These are phyloP conservation scores for Hycleus phaleratus DNA, from an alignment of 1,140 invertebrate genomes.

Conservation along the genomic window DNA sequence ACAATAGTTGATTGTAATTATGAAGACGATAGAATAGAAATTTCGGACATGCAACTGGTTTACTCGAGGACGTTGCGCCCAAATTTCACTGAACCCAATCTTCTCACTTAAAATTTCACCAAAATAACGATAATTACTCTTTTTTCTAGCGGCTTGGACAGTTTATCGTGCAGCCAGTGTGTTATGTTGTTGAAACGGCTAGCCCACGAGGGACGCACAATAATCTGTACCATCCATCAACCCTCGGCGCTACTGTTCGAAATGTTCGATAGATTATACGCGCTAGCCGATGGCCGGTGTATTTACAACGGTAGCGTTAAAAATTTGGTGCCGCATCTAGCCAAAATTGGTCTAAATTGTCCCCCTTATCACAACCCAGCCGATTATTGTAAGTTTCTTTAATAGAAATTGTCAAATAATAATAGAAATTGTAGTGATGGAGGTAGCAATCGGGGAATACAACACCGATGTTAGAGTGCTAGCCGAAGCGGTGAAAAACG, in stretches of 20 bases:
- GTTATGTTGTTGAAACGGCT: constrained; percentile 72
- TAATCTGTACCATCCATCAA: constrained; percentile 95
- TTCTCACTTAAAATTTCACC: background rate
- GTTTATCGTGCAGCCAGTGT: constrained; percentile 82
- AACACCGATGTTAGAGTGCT: constrained; percentile 49
- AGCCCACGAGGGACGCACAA: constrained; percentile 78
- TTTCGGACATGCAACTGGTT: no score
- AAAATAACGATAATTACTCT: no score
- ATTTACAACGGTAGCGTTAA: constrained; percentile 75
- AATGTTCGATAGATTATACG: constrained; percentile 91
- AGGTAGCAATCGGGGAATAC: constrained; percentile 71
- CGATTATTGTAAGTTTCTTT: constrained; percentile 72
- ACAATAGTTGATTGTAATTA: no score
- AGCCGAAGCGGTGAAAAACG: constrained; percentile 35
- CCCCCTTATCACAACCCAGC: constrained; percentile 94
- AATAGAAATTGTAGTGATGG: constrained; percentile 60
- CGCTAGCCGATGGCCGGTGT: constrained; percentile 79
- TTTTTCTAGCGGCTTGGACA: constrained; percentile 77
- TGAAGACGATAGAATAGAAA: no score
- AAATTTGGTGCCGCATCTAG: constrained; percentile 75
- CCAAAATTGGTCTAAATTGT: constrained; percentile 68
- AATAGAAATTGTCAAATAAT: background rate
- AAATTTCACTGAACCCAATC: no score
- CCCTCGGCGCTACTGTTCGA: constrained; percentile 91
- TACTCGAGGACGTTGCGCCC: no score